Evolutionary conservation across 1,140 invertebrate species (phyloP), one percentile per base, ranked within the genome.

Genomic region (Macrobrachium rosenbergii): DNA sequence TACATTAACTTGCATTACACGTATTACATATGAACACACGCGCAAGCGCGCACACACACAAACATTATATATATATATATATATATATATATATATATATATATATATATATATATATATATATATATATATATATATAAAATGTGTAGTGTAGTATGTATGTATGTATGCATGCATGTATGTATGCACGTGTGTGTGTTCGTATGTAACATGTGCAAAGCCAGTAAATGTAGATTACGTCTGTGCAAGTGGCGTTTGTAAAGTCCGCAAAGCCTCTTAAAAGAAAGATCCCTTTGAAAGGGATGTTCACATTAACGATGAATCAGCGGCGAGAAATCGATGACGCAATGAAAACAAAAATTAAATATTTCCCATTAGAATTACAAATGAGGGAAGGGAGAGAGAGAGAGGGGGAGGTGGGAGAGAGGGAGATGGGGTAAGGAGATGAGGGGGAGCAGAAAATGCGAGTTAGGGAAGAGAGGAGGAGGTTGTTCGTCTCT

Each of bases 321-420:
- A 79, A 79, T 79, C 59, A 64, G 21, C 60, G 58, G 19, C 60
- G 19, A 28, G 21, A 76, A 83, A 83, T 76, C 73, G 72, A 76
- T 83, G 59, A 76, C 59, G 59, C 23, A 63, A 28, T 83, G 45
- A 83, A 83, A 83, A 83, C 69, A 83, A 75, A 62, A 83, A 76
- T 76, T 83, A 83, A 83, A 76, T 83, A 75, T 63, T 76, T 76
- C 63, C 72, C 28, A 83, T 83, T 83, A 83, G 69, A 83, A 83
- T 83, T 83, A 75, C 82, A 83, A 83, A 83, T 83, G 72, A 83
- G 63, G 72, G 73, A 45, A 83, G 60, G 28, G 64, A 67, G 58
- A 23, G 12, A 21, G 52, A 37, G 12, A 19, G 21, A 62, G n/a
- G 8, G 19, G 37, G n/a, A 5, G 17, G 45, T 3, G 37, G 21